Base-by-base conservation (phyloP, 2,797 vertebrate species). In the Denticeps clupeoides region DNA sequence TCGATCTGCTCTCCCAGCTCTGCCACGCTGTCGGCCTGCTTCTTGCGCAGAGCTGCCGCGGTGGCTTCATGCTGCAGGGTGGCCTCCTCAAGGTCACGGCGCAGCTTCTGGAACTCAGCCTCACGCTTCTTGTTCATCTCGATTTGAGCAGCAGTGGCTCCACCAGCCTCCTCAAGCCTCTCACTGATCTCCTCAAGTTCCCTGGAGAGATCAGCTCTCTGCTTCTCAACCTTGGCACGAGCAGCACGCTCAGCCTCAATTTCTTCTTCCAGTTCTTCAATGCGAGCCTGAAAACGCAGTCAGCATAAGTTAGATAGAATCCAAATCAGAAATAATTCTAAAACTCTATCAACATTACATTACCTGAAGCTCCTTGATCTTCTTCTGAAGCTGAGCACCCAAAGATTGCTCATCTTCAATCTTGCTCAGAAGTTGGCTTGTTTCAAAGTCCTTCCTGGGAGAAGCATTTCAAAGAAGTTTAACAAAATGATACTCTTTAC, bases 261-360 rank as follows among this genome's bases (percentile, higher is more conserved):
- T 63, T 94, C 90, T 0, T 93, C 89, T 51, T 92, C 88, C 49
- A 90, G 47, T 41, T 93, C 90, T 45, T 93, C 89, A 8, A 74
- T 89, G 9, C 76, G 84, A 32, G 87, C 87, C 89, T 93, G n/a
- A 11, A 27, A 19, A 19, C 7, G 21, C 13, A 10, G 5, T 24
- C 7, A 19, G 4, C 2, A 22, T 26, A 21, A 23, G 11, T 29
- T 5, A 12, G 28, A 4, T 3, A 4, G 3, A 12, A n/a, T n/a
- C 5, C n/a, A 12, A 5, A 29, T 4, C 4, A 29, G 12, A 12
- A 2, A 12, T 4, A 11, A 12, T 3, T 5, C 12, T 12, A 2
- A 4, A 1, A 29, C 4, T 4, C 2, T 5, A 12, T 27, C 4
- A 12, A 11, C 4, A n/a, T 12, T 29, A 29, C 5, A 10, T 29